Conservation (phyloP, 2,888 invertebrate genomes). For the Pandemis heparana region DNA sequence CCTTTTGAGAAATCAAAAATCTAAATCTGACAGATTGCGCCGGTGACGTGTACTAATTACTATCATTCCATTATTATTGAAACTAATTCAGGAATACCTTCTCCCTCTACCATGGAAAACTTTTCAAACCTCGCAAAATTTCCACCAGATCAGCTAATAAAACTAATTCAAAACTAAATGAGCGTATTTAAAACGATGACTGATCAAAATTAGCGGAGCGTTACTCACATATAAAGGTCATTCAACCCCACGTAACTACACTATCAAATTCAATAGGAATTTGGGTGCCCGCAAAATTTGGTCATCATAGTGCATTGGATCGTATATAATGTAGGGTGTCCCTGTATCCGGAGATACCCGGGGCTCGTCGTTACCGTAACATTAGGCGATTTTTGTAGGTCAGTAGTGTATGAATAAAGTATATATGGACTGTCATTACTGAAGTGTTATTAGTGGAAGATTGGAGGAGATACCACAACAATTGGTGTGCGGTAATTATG, state of each 20-base stretch:
- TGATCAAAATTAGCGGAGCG: constrained; percentile 58
- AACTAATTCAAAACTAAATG: constrained; percentile 28
- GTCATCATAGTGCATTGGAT: constrained; percentile 72
- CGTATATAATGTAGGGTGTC: constrained; percentile 66
- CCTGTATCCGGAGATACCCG: constrained; percentile 46
- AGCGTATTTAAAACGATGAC: constrained; percentile 60
- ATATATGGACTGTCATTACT: constrained; percentile 25
- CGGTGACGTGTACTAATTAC: too few species aligned
- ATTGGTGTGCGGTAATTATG: constrained; percentile 31
- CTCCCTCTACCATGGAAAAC: constrained; percentile 11
- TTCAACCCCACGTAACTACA: constrained; percentile 57
- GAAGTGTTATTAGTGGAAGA: constrained; percentile 27
- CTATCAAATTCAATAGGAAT: constrained; percentile 70
- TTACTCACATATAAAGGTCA: constrained; percentile 67
- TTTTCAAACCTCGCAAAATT: constrained; percentile 18
- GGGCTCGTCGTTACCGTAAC: constrained; percentile 49
- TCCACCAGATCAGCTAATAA: constrained; percentile 32
- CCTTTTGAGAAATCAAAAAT: too few species aligned
- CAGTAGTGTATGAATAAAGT: constrained; percentile 29
- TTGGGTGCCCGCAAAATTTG: constrained; percentile 78
- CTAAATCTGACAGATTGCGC: too few species aligned
- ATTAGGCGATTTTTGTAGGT: constrained; percentile 51
- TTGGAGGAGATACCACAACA: constrained; percentile 24
- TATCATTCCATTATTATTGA: too few species aligned
- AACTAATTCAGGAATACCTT: not conserved